Evolutionary conservation across 2,113 vertebrate genomes (phyloP), one percentile per base, ranked within the genome.

Genomic region (Sinocyclocheilus anophthalmus): DNA sequence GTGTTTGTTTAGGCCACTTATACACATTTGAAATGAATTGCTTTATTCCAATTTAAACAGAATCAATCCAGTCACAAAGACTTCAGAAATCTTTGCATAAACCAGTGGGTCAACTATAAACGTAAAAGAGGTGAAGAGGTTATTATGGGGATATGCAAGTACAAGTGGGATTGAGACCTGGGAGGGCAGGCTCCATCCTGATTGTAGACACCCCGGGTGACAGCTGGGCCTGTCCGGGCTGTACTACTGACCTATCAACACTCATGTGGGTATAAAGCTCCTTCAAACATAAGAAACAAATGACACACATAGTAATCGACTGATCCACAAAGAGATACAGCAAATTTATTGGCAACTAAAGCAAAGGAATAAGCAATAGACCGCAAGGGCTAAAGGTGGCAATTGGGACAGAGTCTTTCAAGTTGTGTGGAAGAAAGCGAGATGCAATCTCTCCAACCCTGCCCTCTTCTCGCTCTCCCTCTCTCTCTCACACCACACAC

Each of bases 161-260:
- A 80, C 69, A 75, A 75, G 75, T 70, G 67, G 86, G 90, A 61
- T 83, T 88, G 86, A 93, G 96, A 98, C 96, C 97, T 95, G 95
- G 96, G 89, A 94, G 96, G 45, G 94, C 93, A 82, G 94, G 94
- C 83, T 96, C 94, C 80, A 98, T 93, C 76, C 95, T 95, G 91
- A 97, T 95, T 70, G 96, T 96, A 86, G 96, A 96, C 92, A 97
- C 93, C 87, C 96, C 96, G 48, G 96, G 96, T 88, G 97, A 97
- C 73, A 97, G 95, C 91, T 97, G 97, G 83, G 96, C 96, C 70
- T 96, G 96, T 76, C 96, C 93, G 85, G 95, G 94, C 81, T 97
- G 95, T 89, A 95, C 86, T 92, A 91, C 91, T 84, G 92, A 94
- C 85, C 94, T 97, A 92, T 95, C 94, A 92, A 91, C 92, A 92